Base-by-base conservation (phyloP, 2,888 invertebrate genomes). In the Strigamia crassipes region DNA sequence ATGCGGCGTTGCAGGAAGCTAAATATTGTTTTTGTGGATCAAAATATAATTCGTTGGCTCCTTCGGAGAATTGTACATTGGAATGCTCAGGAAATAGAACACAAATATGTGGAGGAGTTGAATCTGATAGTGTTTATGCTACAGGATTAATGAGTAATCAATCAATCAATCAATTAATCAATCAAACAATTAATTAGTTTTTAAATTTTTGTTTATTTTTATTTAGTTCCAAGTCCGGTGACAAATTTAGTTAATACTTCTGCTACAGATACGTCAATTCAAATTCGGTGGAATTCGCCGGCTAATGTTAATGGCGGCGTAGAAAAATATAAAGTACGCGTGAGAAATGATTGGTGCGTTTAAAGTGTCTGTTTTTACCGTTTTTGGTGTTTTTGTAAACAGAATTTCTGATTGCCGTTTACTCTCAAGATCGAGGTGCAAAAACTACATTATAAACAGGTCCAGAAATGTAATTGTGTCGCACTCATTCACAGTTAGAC, bases 211-310 rank as follows among this genome's bases (percentile, higher is more conserved):
- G 1, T 31, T 9, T n/a, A 80, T n/a, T n/a, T 85, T 86, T 80
- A 84, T 86, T 80, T 83, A 90, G 91, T 91, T 12, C 92, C 94
- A 21, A 92, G 93, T 9, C 92, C 93, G n/a, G 94, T 94, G 0
- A 88, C 89, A 83, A 89, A 91, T 82, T 86, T 94, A 27, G 87
- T 88, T 78, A 87, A 93, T 3, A 86, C 88, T 3, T 92, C 91
- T 85, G 87, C 90, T 82, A 92, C 92, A 0, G 92, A 92, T 84
- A 92, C 91, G 2, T 92, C 92, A 82, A 87, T 92, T 13, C 83
- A 85, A 18, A 84, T 90, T 56, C 85, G 85, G 0, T 91, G 91
- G 91, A 86, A 87, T 23, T 87, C 87, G 23, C 90, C 91, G 0
- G 85, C 87, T 23, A 87, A 89, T 51, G 86, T 87, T 12, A 90